Conservation (phyloP, 2,888 invertebrate genomes). For the Branchipolynoe longqiensis region DNA sequence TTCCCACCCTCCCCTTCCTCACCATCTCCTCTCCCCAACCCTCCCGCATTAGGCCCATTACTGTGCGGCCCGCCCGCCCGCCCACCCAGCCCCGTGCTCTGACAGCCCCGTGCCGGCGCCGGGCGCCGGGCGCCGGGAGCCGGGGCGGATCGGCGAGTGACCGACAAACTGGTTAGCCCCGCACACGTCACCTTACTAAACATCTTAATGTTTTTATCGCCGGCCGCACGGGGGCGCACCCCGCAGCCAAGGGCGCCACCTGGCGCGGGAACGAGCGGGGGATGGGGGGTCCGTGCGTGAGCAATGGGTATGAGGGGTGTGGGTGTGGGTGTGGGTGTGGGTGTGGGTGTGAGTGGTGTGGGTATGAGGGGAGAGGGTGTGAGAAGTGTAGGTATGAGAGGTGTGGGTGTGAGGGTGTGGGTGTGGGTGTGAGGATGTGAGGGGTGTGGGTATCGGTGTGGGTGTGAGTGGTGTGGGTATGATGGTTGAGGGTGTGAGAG, state of each 20-base stretch:
- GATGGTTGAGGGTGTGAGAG: no score
- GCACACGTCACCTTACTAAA: conserved; percentile 13
- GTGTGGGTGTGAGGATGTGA: no score
- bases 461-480: no score
- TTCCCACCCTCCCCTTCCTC: background rate
- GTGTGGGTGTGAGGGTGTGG: no score
- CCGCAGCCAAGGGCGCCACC: no score
- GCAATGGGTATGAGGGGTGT: background rate
- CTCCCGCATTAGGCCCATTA: no score
- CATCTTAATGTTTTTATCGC: conserved; percentile 23
- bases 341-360: no score
- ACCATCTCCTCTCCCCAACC: no score
- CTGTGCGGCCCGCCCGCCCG: conserved; percentile 11
- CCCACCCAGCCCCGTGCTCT: conserved; percentile 6
- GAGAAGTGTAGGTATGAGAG: no score
- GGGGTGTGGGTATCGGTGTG: no score
- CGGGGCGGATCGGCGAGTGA: conserved; percentile 36
- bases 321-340: no score
- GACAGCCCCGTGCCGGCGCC: conserved; percentile 6
- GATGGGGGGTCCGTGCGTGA: background rate
- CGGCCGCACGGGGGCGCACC: background rate
- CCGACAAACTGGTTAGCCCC: conserved; percentile 45
- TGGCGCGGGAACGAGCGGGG: background rate
- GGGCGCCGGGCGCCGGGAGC: background rate
- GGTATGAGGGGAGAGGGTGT: no score